Conservation (phyloP, 2,113 vertebrate genomes). For the Gobio gobio region DNA sequence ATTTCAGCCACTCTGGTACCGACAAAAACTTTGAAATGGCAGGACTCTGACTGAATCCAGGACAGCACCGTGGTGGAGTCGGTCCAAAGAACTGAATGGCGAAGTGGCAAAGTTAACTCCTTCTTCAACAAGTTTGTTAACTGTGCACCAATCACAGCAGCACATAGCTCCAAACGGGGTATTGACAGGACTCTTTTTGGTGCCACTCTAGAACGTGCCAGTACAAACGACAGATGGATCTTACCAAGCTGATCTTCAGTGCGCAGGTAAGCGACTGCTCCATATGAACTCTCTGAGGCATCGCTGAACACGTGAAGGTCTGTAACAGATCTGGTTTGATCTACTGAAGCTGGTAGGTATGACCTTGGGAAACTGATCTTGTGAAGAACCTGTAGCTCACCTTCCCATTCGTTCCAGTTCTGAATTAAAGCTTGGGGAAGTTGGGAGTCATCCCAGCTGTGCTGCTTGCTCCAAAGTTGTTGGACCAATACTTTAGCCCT, state of each 20-base stretch:
- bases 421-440: conserved; percentile 18
- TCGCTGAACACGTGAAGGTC: conserved; percentile 4
- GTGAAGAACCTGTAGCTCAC: conserved; percentile 18
- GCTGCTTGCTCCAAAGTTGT: conserved; percentile 31
- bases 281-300: conserved; percentile 32
- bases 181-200: conserved; percentile 9
- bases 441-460: conserved; percentile 1
- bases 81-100: not conserved
- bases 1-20: conserved; percentile 9
- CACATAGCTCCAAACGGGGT: conserved; percentile 25
- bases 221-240: conserved; percentile 56
- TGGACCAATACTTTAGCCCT: conserved; percentile 17
- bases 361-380: not conserved
- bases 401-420: conserved; percentile 26
- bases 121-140: not conserved
- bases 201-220: too few species aligned
- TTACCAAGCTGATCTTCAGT: conserved; percentile 60
- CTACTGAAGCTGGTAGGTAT: not conserved
- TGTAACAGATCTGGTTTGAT: not conserved
- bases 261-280: conserved; percentile 27
- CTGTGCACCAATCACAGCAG: conserved; percentile 12
- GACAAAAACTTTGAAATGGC: conserved; percentile 20
- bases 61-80: conserved; percentile 2
- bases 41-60: too few species aligned
- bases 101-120: conserved; percentile 8